Percentiles rank a stretch among this genome's conserved stretches.
phyloP scores from a whole-genome alignment of 2,797 vertebrate species.

The Sarcoramphus papa region DNA sequence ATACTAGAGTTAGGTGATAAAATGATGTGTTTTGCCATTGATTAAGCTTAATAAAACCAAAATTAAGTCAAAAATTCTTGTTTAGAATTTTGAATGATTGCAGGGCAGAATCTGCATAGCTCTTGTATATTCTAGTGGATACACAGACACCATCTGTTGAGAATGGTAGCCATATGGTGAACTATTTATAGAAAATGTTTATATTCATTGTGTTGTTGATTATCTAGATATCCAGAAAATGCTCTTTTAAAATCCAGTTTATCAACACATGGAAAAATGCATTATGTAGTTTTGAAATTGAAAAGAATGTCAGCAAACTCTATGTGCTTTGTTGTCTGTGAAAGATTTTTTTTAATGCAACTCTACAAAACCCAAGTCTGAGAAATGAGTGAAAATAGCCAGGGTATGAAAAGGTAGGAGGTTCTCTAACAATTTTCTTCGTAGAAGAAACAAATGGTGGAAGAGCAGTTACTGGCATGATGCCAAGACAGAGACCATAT shows the following conservation, averaged over 20 bases:
- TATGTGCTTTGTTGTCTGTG: not conserved
- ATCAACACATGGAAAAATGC: constrained; percentile 72
- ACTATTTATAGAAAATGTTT: constrained; percentile 89
- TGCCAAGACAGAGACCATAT: not conserved
- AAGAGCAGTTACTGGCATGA: not conserved
- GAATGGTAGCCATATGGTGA: constrained; percentile 84
- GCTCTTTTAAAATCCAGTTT: constrained; percentile 50
- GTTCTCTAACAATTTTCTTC: constrained; percentile 48
- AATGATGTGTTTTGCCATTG: not conserved
- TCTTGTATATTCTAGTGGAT: constrained; percentile 65
- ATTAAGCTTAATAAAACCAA: not conserved
- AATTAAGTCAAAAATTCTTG: not conserved
- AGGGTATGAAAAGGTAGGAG: constrained; percentile 64
- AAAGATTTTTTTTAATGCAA: not conserved
- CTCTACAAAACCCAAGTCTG: constrained; percentile 16
- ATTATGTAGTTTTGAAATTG: constrained; percentile 66
- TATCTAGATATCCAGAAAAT: constrained; percentile 78
- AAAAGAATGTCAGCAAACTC: constrained; percentile 24
- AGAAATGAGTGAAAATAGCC: constrained; percentile 62
- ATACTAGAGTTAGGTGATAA: not conserved
- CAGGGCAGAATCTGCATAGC: constrained; percentile 52
- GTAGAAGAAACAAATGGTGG: constrained; percentile 39
- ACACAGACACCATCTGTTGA: constrained; percentile 81
- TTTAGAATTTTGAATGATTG: constrained; percentile 36
- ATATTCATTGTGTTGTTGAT: constrained; percentile 83